A percentile compares a stretch with the other conserved stretches of the same genome.
These are phyloP conservation scores for Sinosuthora webbiana DNA, from an alignment of 2,113 vertebrate genomes.

Conservation along the genomic window DNA sequence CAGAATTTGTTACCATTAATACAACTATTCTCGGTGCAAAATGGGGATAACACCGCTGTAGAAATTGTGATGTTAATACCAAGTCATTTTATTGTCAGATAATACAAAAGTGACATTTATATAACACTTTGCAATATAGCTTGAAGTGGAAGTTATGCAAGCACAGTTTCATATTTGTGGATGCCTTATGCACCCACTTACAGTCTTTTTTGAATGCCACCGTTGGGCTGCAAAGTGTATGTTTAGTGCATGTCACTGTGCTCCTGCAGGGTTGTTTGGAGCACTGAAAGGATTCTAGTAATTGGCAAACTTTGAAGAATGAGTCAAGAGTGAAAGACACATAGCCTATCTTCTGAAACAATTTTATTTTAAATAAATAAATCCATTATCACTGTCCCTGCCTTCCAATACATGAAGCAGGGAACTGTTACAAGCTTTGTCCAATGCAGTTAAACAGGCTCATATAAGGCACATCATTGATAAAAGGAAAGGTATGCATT, in stretches of 20 bases:
- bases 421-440: neutral
- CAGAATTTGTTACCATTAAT: neutral
- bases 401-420: neutral
- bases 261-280: neutral
- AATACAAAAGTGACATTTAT: neutral
- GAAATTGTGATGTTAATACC: neutral
- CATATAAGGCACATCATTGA: neutral
- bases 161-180: rapidly evolving
- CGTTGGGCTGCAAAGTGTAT: neutral
- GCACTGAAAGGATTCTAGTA: neutral
- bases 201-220: neutral
- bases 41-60: neutral
- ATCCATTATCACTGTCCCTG: neutral
- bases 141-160: neutral
- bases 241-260: neutral
- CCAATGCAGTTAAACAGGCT: neutral
- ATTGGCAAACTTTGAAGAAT: neutral
- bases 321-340: neutral
- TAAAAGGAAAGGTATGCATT: neutral
- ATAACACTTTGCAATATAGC: neutral
- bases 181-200: neutral
- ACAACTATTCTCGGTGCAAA: neutral
- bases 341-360: neutral
- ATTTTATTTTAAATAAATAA: neutral
- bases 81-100: neutral